A percentile compares a stretch with the other conserved stretches of the same genome.
phyloP scores from a whole-genome alignment of 1,140 invertebrate species.

The Catajapyx aquilonaris region DNA sequence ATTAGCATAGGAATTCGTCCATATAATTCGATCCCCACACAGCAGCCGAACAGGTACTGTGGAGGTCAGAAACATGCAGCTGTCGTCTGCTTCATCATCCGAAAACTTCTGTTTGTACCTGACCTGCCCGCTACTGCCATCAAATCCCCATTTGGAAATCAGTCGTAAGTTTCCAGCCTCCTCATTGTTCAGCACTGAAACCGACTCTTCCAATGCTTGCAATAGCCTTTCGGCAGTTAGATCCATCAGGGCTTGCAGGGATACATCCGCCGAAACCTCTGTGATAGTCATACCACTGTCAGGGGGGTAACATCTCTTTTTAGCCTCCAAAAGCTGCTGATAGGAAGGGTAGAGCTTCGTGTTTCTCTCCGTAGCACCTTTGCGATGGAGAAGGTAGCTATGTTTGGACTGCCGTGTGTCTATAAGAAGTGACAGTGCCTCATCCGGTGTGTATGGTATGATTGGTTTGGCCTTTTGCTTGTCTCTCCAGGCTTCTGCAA shows the following conservation, averaged over 20 bases:
- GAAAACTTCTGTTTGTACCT: constrained; percentile 15
- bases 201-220: constrained; percentile 9
- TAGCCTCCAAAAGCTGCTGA: no score
- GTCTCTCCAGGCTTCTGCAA: no score
- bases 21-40: constrained; percentile 8
- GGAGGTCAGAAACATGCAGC: constrained; percentile 15
- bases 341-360: no score
- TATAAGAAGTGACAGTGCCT: no score
- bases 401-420: no score
- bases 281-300: constrained; percentile 9
- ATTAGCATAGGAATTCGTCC: constrained; percentile 17
- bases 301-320: constrained; percentile 10
- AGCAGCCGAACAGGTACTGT: constrained; percentile 14
- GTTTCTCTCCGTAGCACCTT: no score
- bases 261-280: constrained; percentile 11
- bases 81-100: constrained; percentile 8
- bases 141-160: constrained; percentile 17
- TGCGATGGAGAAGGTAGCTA: no score
- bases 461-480: no score
- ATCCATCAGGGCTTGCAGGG: constrained; percentile 12
- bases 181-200: constrained; percentile 9
- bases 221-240: constrained; percentile 12
- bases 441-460: no score
- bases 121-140: constrained; percentile 14
- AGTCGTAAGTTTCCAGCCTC: constrained; percentile 9